A percentile compares a stretch with the other conserved stretches of the same genome.
Conservation (phyloP, 2,113 vertebrate genomes). For the Spermophilus dauricus region DNA sequence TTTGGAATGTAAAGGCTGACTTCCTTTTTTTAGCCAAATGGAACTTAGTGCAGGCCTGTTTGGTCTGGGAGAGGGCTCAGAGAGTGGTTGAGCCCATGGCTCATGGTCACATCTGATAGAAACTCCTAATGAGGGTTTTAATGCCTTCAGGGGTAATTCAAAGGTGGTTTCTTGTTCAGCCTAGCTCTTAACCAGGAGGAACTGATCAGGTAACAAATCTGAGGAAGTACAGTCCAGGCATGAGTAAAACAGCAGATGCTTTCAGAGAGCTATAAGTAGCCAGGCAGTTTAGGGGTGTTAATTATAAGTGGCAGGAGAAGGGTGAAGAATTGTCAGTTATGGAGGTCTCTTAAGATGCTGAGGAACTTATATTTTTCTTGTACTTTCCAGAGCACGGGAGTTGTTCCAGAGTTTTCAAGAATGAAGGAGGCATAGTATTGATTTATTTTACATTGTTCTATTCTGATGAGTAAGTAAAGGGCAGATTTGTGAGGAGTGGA, state of each 20-base stretch:
- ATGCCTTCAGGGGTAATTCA: not conserved
- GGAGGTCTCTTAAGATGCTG: not conserved
- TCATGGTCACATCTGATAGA: accelerated
- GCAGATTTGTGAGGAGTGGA: not conserved
- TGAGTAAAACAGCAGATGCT: not conserved
- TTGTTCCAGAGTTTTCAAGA: not conserved
- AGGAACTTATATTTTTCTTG: not conserved
- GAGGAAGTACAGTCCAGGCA: not conserved
- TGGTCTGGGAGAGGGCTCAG: not conserved
- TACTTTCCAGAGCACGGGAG: not conserved
- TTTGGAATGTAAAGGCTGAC: not conserved
- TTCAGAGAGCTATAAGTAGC: not conserved
- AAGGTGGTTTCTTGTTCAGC: not conserved
- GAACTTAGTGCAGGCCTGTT: not conserved
- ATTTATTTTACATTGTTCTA: not conserved
- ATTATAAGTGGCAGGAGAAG: not conserved
- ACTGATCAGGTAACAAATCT: not conserved
- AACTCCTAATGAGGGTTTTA: not conserved
- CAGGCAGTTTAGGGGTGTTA: not conserved
- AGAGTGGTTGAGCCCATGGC: not conserved
- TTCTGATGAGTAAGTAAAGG: not conserved
- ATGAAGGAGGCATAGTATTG: not conserved
- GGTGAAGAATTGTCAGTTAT: not conserved
- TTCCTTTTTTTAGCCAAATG: not conserved
- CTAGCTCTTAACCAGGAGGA: not conserved